A percentile compares a stretch with the other conserved stretches of the same genome.
These are phyloP conservation scores for Microctenopoma steveboyesi DNA, from an alignment of 2,797 vertebrate species.

Conservation along the genomic window DNA sequence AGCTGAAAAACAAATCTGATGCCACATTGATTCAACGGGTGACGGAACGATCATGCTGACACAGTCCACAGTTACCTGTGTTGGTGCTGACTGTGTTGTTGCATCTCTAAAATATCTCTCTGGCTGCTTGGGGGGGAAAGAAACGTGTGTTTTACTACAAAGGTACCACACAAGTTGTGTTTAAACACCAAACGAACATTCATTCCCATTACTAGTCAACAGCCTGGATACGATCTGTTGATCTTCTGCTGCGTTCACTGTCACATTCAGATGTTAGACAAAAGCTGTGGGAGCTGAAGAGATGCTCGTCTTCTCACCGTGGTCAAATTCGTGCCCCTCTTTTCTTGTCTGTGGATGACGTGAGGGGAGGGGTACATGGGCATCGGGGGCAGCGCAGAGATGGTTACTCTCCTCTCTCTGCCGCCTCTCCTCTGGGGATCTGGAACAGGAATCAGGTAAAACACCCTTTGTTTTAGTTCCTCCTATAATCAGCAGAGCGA, in stretches of 20 bases:
- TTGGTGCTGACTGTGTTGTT: constrained; percentile 56
- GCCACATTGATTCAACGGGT: neutral
- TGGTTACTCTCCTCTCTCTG: constrained; percentile 85
- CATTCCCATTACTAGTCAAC: too few species aligned
- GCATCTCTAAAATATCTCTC: constrained; percentile 57
- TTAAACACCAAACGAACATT: neutral
- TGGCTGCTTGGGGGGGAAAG: constrained; percentile 41
- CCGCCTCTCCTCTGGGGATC: constrained; percentile 78
- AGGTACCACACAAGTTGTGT: neutral
- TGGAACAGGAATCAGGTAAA: constrained; percentile 23
- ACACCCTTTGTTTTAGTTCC: too few species aligned
- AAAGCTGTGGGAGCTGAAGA: neutral
- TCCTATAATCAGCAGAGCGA: too few species aligned
- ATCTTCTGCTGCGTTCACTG: neutral
- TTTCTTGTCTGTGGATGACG: constrained; percentile 75
- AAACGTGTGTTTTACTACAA: constrained; percentile 22
- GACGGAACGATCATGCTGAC: constrained; percentile 22
- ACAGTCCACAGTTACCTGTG: constrained; percentile 61
- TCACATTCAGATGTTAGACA: neutral
- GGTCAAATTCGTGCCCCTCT: constrained; percentile 78
- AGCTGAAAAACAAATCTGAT: neutral
- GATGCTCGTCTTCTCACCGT: constrained; percentile 81
- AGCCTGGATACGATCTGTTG: too few species aligned
- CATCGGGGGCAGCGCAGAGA: constrained; percentile 86
- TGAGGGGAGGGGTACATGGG: constrained; percentile 84